Conservation (phyloP, 2,797 vertebrate species). For the Mormyrus proboscirostris region DNA sequence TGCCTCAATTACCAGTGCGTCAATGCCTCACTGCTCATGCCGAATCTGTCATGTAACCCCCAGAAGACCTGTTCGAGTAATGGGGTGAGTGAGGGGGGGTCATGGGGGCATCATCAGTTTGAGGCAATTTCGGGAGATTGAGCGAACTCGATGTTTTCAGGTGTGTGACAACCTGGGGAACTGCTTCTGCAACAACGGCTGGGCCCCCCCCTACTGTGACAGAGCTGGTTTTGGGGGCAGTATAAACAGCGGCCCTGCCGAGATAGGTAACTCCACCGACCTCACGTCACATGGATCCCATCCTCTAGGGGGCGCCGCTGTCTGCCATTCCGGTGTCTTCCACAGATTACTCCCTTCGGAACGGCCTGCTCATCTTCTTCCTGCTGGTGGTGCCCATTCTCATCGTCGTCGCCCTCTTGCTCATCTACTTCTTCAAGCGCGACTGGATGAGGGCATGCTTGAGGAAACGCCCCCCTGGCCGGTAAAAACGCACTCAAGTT, state of each 20-base stretch:
- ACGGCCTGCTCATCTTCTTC: conserved; percentile 82
- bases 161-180: conserved; percentile 57
- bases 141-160: conserved; percentile 30
- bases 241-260: conserved; percentile 60
- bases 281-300: background rate
- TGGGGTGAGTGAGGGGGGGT: conserved; percentile 61
- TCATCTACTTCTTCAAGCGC: conserved; percentile 63
- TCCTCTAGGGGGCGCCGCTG: background rate
- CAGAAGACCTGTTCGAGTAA: conserved; percentile 56
- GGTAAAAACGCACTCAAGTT: background rate
- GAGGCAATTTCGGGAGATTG: background rate
- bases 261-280: conserved; percentile 52
- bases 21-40: conserved; percentile 60
- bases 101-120: background rate
- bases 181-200: conserved; percentile 62
- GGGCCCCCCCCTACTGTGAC: conserved; percentile 53
- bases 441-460: conserved; percentile 48
- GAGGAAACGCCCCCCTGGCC: conserved; percentile 30
- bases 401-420: conserved; percentile 47
- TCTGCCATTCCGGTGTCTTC: background rate
- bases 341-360: conserved; percentile 73
- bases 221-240: conserved; percentile 61
- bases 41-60: conserved; percentile 60
- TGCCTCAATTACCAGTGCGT: conserved; percentile 70
- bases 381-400: conserved; percentile 70